A percentile compares a stretch with the other conserved stretches of the same genome.
Conservation (phyloP, 2,888 invertebrate species). For the Dicyrtoma fusca region DNA sequence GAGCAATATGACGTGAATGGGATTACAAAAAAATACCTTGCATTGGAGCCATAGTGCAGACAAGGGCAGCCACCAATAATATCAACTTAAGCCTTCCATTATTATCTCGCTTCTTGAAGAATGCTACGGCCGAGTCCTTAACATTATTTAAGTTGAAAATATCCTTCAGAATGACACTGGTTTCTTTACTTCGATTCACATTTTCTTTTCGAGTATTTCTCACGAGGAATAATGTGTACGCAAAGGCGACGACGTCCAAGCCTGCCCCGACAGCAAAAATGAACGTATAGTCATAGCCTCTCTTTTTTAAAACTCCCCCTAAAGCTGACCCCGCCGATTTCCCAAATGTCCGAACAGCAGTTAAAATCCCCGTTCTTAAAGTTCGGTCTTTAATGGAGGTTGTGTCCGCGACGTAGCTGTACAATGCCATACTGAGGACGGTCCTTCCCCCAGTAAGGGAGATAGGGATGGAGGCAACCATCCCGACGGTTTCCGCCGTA, state of each 20-base stretch:
- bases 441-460: slow-evolving; percentile 66
- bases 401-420: slow-evolving; percentile 56
- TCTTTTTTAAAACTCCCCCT: slow-evolving; percentile 53
- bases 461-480: slow-evolving; percentile 45
- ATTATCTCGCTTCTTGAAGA: slow-evolving; percentile 74
- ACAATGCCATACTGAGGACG: slow-evolving; percentile 57
- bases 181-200: slow-evolving; percentile 51
- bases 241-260: slow-evolving; percentile 49
- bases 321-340: slow-evolving; percentile 55
- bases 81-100: slow-evolving; percentile 49
- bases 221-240: slow-evolving; percentile 51
- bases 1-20: background rate
- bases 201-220: slow-evolving; percentile 51
- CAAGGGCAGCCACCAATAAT: slow-evolving; percentile 48
- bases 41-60: slow-evolving; percentile 56
- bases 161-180: slow-evolving; percentile 63
- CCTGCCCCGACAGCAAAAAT: slow-evolving; percentile 55
- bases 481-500: slow-evolving; percentile 47
- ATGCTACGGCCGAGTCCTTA: slow-evolving; percentile 75
- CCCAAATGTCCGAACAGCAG: slow-evolving; percentile 61
- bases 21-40: slow-evolving; percentile 55
- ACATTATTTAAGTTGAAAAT: slow-evolving; percentile 80
- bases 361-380: slow-evolving; percentile 67
- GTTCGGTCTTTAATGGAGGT: slow-evolving; percentile 66
- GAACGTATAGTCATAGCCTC: slow-evolving; percentile 46